Conservation (phyloP, 2,797 vertebrate genomes). For the Sebastolobus alascanus region DNA sequence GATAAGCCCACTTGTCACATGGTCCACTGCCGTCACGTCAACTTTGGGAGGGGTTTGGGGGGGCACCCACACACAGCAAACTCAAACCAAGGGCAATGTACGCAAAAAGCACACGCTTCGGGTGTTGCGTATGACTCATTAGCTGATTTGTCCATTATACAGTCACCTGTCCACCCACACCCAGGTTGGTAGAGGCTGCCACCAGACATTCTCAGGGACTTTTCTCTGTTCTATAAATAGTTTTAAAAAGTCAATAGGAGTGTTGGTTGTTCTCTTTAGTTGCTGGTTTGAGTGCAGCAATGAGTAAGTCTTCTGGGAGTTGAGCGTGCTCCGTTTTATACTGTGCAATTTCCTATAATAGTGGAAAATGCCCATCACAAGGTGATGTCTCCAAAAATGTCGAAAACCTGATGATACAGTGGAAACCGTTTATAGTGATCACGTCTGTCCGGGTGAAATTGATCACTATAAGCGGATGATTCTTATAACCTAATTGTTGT, state of each 20-base stretch:
- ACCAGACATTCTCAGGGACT: neutral
- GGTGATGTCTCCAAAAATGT: neutral
- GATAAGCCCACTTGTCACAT: constrained; percentile 58
- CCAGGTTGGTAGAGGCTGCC: too few relatives aligned
- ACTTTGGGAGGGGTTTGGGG: constrained; percentile 37
- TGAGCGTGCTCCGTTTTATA: neutral
- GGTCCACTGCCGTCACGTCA: neutral
- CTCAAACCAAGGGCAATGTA: neutral
- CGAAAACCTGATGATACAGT: neutral
- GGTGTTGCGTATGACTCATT: constrained; percentile 31
- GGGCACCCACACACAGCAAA: constrained; percentile 14
- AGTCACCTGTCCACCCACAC: constrained; percentile 29
- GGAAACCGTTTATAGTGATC: too few relatives aligned
- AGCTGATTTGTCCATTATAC: constrained; percentile 27
- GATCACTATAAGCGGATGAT: too few relatives aligned
- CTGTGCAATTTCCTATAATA: neutral
- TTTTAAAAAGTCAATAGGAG: neutral
- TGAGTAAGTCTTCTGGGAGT: neutral
- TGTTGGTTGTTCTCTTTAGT: constrained; percentile 4
- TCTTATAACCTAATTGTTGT: too few relatives aligned
- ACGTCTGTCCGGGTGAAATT: too few relatives aligned
- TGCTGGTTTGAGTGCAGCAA: neutral
- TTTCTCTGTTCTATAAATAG: neutral
- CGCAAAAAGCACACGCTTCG: neutral
- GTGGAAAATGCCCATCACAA: neutral